phyloP scores from a whole-genome alignment of 1,140 invertebrate genomes.

The Drosophila kurseongensis region DNA sequence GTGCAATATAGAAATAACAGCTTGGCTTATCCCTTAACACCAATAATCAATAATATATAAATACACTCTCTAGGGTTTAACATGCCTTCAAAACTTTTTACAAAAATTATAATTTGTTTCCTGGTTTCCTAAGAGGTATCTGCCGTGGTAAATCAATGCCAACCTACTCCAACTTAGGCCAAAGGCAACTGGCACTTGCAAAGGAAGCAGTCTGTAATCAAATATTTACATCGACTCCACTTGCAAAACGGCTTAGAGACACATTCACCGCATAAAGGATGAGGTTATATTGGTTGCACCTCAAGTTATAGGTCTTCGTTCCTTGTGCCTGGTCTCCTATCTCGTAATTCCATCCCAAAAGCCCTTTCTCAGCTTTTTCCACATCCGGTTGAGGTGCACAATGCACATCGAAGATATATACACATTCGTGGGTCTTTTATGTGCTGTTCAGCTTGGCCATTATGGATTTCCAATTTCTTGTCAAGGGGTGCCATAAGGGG shows the following conservation, averaged over 20 bases:
- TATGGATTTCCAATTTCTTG: constrained; percentile 80
- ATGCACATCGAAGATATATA: constrained; percentile 7
- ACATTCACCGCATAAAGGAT: not conserved
- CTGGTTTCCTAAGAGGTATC: too few relatives aligned
- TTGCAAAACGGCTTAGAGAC: not conserved
- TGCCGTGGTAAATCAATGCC: not conserved
- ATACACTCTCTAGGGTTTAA: too few relatives aligned
- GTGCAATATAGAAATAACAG: not conserved
- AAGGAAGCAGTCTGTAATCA: constrained; percentile 12
- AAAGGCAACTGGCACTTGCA: not conserved
- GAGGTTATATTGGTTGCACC: not conserved
- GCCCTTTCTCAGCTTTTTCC: not conserved
- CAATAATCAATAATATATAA: not conserved
- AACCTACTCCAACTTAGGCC: not conserved
- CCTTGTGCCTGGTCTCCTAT: not conserved
- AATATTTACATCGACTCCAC: constrained; percentile 20
- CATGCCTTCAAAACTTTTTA: too few relatives aligned
- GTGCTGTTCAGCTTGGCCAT: constrained; percentile 35
- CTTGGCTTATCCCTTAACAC: constrained; percentile 20
- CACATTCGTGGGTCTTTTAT: constrained; percentile 33
- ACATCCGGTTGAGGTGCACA: constrained; percentile 1
- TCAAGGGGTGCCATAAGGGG: constrained; percentile 14
- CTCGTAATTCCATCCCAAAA: not conserved
- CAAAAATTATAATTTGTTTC: too few relatives aligned
- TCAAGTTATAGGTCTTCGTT: constrained; percentile 3